Evolutionary conservation across 2,113 vertebrate genomes (phyloP).

Genomic region (Otocyon megalotis): DNA sequence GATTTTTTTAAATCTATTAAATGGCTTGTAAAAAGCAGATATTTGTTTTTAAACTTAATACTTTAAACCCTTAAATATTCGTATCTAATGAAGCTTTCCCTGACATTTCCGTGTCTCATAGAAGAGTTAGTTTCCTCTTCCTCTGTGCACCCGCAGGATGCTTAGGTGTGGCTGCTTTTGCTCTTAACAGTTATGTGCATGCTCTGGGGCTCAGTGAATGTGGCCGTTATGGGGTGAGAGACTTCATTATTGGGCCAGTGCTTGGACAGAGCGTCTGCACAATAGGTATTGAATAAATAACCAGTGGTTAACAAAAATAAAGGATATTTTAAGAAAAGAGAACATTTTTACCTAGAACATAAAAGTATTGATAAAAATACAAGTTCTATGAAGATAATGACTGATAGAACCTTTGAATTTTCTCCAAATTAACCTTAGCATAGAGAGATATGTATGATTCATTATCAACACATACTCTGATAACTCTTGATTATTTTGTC

Average conservation of each 20-base stretch:
- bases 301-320: not conserved
- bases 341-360: not conserved
- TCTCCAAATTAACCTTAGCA: slow-evolving; percentile 16
- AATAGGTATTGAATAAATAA: not conserved
- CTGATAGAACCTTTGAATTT: not conserved
- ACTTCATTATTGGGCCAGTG: not conserved
- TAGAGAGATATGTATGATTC: not conserved
- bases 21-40: not conserved
- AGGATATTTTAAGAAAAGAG: not conserved
- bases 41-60: slow-evolving; percentile 40
- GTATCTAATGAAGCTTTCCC: not conserved
- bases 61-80: not conserved
- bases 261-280: not conserved
- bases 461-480: slow-evolving; percentile 4
- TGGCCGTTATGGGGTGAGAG: not conserved
- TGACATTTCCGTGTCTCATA: not conserved
- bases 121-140: not conserved
- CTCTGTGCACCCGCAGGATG: not conserved
- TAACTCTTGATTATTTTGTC: not conserved
- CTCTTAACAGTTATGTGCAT: no score
- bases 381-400: not conserved
- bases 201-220: not conserved
- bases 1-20: not conserved
- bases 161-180: no score
- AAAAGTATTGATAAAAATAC: slow-evolving; percentile 18